A percentile compares a stretch with the other conserved stretches of the same genome.
These are phyloP conservation scores for Drosophila hamatofila DNA, from an alignment of 2,888 invertebrate species.

Conservation along the genomic window DNA sequence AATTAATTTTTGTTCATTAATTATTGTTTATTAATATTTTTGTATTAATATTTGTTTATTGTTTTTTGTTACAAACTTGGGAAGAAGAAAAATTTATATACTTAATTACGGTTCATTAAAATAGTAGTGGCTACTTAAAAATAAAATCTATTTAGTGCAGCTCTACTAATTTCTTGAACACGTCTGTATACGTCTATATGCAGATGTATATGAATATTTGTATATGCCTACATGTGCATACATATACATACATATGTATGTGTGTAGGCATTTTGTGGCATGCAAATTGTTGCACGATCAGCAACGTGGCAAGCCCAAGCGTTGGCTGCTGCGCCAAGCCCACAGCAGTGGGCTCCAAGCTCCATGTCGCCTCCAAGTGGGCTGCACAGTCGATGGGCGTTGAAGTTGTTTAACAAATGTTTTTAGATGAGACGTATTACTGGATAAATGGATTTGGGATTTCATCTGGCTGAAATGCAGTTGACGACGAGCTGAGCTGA, in stretches of 20 bases:
- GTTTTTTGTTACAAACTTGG: no score
- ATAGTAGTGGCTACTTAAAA: no score
- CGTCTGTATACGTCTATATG: no score
- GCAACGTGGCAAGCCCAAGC: background rate
- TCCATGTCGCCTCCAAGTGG: background rate
- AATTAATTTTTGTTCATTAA: no score
- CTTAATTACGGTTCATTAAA: no score
- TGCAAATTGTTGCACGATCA: constrained; percentile 10
- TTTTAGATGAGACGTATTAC: background rate
- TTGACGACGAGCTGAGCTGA: background rate
- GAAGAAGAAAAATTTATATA: no score
- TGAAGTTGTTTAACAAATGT: background rate
- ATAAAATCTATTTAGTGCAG: no score
- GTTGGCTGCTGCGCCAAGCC: constrained; percentile 3
- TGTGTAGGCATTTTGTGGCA: background rate
- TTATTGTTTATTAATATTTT: no score
- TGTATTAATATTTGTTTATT: no score
- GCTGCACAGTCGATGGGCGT: background rate
- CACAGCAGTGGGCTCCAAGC: no score
- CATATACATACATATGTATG: no score
- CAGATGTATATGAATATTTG: background rate
- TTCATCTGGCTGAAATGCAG: background rate
- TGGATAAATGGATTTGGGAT: background rate
- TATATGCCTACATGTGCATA: background rate
- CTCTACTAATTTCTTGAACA: no score